These are phyloP conservation scores for Ptychochromis oligacanthus DNA, from an alignment of 2,113 vertebrate genomes.

Conservation along the genomic window DNA sequence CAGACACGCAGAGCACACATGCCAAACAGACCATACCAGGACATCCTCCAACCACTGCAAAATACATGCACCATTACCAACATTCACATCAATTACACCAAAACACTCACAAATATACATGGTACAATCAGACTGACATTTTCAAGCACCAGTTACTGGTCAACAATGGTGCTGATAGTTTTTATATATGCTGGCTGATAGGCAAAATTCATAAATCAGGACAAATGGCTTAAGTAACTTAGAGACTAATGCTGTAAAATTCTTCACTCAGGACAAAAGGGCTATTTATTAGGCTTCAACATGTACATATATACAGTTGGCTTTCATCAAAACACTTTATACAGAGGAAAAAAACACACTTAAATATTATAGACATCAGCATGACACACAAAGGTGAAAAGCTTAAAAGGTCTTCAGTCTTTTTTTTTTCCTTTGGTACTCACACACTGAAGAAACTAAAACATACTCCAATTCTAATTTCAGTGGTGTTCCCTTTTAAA, in stretches of 20 bases:
- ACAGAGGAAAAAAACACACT: neutral
- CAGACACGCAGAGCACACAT: constrained; percentile 42
- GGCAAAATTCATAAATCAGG: neutral
- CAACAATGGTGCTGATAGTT: neutral
- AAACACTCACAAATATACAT: constrained; percentile 19
- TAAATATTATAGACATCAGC: neutral
- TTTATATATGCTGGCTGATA: neutral
- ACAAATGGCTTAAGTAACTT: neutral
- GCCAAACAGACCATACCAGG: constrained; percentile 45
- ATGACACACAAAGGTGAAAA: neutral
- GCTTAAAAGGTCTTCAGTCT: neutral
- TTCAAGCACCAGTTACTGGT: neutral
- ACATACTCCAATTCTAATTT: constrained; percentile 14
- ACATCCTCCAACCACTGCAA: constrained; percentile 50
- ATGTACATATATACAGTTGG: neutral
- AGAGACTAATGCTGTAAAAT: neutral
- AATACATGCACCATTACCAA: constrained; percentile 36
- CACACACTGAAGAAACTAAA: neutral
- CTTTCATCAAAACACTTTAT: neutral
- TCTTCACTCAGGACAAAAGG: neutral
- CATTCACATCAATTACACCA: constrained; percentile 52
- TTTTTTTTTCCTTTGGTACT: neutral
- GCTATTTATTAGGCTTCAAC: neutral
- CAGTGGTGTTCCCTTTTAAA: constrained; percentile 2
- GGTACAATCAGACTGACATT: neutral